These are phyloP conservation scores for Heliconius himera DNA, from an alignment of 1,140 invertebrate species.

Conservation along the genomic window DNA sequence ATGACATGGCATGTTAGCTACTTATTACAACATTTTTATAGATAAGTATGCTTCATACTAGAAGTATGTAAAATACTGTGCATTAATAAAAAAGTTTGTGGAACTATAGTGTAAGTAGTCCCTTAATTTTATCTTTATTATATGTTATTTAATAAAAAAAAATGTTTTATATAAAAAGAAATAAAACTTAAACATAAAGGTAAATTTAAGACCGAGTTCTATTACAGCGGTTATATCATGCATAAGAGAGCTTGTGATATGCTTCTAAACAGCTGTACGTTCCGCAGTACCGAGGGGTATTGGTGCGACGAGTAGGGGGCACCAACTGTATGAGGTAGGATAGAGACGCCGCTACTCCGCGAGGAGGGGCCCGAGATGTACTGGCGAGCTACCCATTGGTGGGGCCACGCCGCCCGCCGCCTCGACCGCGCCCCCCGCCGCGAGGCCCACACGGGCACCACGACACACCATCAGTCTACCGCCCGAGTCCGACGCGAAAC, in stretches of 20 bases:
- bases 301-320: slow-evolving; percentile 47
- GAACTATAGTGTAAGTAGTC: too few species aligned
- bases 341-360: slow-evolving; percentile 46
- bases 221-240: slow-evolving; percentile 70
- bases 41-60: too few species aligned
- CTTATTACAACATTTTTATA: too few species aligned
- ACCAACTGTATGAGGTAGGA: slow-evolving; percentile 44
- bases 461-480: slow-evolving; percentile 65
- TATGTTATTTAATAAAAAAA: slow-evolving; percentile 18
- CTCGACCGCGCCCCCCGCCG: slow-evolving; percentile 64
- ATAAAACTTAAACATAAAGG: slow-evolving; percentile 51
- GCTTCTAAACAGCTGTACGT: slow-evolving; percentile 73
- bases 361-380: slow-evolving; percentile 72
- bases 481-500: slow-evolving; percentile 73
- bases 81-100: too few species aligned
- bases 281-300: slow-evolving; percentile 58
- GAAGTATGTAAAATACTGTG: too few species aligned
- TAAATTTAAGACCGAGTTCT: slow-evolving; percentile 56
- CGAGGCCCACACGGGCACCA: slow-evolving; percentile 54
- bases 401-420: slow-evolving; percentile 59
- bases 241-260: slow-evolving; percentile 64
- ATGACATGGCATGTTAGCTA: too few species aligned
- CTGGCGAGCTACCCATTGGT: slow-evolving; percentile 59
- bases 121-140: background rate
- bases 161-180: slow-evolving; percentile 41